Percentiles rank a stretch among this genome's conserved stretches.
These are phyloP conservation scores for Nannoperca australis DNA, from an alignment of 2,797 vertebrate species.

Conservation along the genomic window DNA sequence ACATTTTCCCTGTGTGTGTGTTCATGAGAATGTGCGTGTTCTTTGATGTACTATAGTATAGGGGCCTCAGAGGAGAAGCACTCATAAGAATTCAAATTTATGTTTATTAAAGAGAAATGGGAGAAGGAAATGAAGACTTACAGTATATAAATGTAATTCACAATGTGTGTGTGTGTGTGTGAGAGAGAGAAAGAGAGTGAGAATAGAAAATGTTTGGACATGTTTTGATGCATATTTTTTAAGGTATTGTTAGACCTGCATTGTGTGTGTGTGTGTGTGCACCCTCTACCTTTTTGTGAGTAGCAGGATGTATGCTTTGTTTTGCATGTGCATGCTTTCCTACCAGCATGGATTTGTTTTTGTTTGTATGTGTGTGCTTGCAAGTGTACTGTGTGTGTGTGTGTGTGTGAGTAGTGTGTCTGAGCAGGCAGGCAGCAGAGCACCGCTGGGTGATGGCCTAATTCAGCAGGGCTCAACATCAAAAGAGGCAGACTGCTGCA, in stretches of 20 bases:
- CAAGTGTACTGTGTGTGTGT: slow-evolving; percentile 29
- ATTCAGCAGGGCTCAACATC: slow-evolving; percentile 82
- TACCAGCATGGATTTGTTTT: slow-evolving; percentile 66
- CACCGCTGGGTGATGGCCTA: slow-evolving; percentile 80
- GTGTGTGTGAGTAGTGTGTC: slow-evolving; percentile 41
- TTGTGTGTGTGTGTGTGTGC: not conserved
- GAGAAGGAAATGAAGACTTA: slow-evolving; percentile 55
- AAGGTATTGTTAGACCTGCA: slow-evolving; percentile 11
- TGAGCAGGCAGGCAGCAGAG: slow-evolving; percentile 67
- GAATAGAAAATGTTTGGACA: slow-evolving; percentile 23
- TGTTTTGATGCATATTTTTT: slow-evolving; percentile 18
- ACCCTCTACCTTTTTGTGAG: slow-evolving; percentile 15
- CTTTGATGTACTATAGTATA: slow-evolving; percentile 63
- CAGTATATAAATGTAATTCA: slow-evolving; percentile 35
- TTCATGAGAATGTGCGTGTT: slow-evolving; percentile 21
- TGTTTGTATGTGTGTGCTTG: slow-evolving; percentile 48
- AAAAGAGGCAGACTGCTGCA: slow-evolving; percentile 80
- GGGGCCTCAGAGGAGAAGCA: slow-evolving; percentile 54
- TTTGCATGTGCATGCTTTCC: slow-evolving; percentile 48
- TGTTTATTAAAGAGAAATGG: slow-evolving; percentile 66
- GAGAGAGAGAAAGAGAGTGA: slow-evolving; percentile 7
- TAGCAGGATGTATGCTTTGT: slow-evolving; percentile 28
- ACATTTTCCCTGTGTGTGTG: slow-evolving; percentile 56
- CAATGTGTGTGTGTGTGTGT: slow-evolving; percentile 5
- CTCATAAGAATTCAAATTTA: slow-evolving; percentile 73